Percentiles rank a stretch among this genome's conserved stretches.
phyloP scores from a whole-genome alignment of 2,888 invertebrate species.

The Drosophila lutescens region DNA sequence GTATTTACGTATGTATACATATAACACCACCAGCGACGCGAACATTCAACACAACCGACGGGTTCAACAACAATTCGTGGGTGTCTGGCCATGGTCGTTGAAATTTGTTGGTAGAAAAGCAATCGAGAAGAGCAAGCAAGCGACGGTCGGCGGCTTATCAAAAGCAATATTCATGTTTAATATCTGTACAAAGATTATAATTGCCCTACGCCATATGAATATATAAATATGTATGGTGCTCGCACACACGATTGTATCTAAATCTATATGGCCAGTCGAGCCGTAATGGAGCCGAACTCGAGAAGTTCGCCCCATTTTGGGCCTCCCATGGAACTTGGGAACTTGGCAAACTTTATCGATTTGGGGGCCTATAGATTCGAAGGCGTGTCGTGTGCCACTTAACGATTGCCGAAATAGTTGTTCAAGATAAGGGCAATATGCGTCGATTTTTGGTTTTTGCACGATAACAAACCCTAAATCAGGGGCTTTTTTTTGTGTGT shows the following conservation, averaged over 20 bases:
- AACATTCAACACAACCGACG: background rate
- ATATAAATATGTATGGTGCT: background rate
- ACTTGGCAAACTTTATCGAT: slow-evolving; percentile 17
- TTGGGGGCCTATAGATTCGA: slow-evolving; percentile 4
- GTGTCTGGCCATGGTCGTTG: slow-evolving; percentile 32
- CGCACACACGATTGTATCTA: slow-evolving; percentile 3
- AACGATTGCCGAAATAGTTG: background rate
- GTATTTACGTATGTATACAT: background rate
- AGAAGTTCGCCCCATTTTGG: background rate
- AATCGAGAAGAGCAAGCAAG: slow-evolving; percentile 36
- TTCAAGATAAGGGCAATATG: slow-evolving; percentile 12
- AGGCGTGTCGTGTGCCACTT: slow-evolving; percentile 27
- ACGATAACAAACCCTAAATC: background rate
- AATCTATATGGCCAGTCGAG: slow-evolving; percentile 10
- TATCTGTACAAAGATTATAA: slow-evolving; percentile 58
- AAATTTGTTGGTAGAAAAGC: slow-evolving; percentile 15
- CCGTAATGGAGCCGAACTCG: slow-evolving; percentile 7
- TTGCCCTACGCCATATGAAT: slow-evolving; percentile 32
- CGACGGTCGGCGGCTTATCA: slow-evolving; percentile 50
- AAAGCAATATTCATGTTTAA: slow-evolving; percentile 47
- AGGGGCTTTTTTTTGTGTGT: background rate
- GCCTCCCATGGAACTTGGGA: background rate
- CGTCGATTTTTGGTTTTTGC: background rate
- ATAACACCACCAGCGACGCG: slow-evolving; percentile 3
- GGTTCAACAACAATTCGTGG: slow-evolving; percentile 8